Percentiles rank a stretch among this genome's conserved stretches.
Evolutionary conservation across 1,140 invertebrate genomes (phyloP).

Genomic region (Ditylenchus dipsaci): DNA sequence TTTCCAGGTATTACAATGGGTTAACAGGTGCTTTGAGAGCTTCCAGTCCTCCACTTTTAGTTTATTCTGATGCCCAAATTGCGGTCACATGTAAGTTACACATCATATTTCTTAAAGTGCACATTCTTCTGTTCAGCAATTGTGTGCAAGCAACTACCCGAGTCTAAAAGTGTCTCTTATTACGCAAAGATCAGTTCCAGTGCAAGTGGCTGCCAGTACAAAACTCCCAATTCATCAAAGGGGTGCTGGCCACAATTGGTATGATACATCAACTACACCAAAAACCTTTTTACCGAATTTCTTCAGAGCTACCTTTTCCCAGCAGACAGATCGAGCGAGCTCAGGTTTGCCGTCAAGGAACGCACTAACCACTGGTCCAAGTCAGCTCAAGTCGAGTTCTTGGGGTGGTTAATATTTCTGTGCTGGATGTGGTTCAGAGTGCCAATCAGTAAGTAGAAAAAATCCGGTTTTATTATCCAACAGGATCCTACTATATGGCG

Average conservation of each 20-base stretch:
- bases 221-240: conserved; percentile 18
- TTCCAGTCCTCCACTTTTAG: conserved; percentile 55
- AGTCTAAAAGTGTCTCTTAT: conserved; percentile 20
- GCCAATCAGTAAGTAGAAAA: conserved; percentile 29
- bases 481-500: background rate
- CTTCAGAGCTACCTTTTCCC: conserved; percentile 36
- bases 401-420: conserved; percentile 39
- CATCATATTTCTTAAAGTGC: too few species aligned
- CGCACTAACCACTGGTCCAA: conserved; percentile 7
- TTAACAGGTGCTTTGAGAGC: conserved; percentile 59
- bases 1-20: conserved; percentile 39
- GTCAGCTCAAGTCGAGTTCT: conserved; percentile 16
- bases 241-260: conserved; percentile 18
- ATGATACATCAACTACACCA: background rate
- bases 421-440: conserved; percentile 24
- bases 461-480: background rate
- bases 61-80: conserved; percentile 45
- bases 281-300: too few species aligned
- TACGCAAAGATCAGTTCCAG: conserved; percentile 32
- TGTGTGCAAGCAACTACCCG: conserved; percentile 15
- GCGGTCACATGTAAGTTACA: conserved; percentile 19
- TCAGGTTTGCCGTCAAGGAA: conserved; percentile 48
- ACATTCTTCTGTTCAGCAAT: conserved; percentile 15
- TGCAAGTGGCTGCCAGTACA: conserved; percentile 12
- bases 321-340: conserved; percentile 36